Percentiles rank a stretch among this genome's conserved stretches.
phyloP scores from a whole-genome alignment of 2,113 vertebrate species.

The Leptocoma aspasia region DNA sequence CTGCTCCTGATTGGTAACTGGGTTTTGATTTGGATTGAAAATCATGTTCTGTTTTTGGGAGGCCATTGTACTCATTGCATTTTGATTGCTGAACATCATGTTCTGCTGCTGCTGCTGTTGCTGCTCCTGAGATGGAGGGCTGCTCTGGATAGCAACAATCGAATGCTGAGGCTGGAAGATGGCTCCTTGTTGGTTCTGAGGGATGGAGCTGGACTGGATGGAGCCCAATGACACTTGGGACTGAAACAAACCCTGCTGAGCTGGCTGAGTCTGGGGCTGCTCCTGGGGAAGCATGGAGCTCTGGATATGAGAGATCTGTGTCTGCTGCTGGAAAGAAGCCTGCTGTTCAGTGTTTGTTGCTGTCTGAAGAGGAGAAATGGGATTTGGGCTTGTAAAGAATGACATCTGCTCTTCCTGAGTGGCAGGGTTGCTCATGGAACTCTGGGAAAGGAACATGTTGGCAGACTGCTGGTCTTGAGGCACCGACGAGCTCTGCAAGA shows the following conservation, averaged over 20 bases:
- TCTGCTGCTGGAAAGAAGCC: constrained; percentile 81
- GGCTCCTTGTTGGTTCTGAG: constrained; percentile 80
- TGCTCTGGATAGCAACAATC: constrained; percentile 78
- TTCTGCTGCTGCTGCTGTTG: constrained; percentile 81
- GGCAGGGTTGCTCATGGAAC: constrained; percentile 79
- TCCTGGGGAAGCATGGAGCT: constrained; percentile 84
- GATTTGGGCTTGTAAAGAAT: constrained; percentile 81
- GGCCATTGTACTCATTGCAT: constrained; percentile 69
- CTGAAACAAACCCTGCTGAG: constrained; percentile 76
- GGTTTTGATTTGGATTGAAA: constrained; percentile 73
- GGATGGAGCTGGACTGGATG: constrained; percentile 70
- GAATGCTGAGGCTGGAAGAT: constrained; percentile 86
- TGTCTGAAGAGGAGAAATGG: constrained; percentile 84
- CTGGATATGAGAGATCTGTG: constrained; percentile 83
- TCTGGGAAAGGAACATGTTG: constrained; percentile 87
- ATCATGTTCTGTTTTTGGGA: constrained; percentile 83
- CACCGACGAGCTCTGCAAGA: constrained; percentile 82
- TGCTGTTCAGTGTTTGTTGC: constrained; percentile 86
- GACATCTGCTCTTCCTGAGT: constrained; percentile 85
- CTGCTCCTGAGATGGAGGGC: constrained; percentile 71
- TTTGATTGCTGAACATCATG: constrained; percentile 76
- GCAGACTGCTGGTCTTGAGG: constrained; percentile 85
- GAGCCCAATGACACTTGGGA: constrained; percentile 70
- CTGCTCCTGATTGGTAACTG: constrained; percentile 81
- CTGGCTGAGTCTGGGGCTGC: constrained; percentile 72